Percentiles rank a stretch among this genome's conserved stretches.
Evolutionary conservation across 2,797 vertebrate genomes (phyloP).

Genomic region (Spea hammondii): DNA sequence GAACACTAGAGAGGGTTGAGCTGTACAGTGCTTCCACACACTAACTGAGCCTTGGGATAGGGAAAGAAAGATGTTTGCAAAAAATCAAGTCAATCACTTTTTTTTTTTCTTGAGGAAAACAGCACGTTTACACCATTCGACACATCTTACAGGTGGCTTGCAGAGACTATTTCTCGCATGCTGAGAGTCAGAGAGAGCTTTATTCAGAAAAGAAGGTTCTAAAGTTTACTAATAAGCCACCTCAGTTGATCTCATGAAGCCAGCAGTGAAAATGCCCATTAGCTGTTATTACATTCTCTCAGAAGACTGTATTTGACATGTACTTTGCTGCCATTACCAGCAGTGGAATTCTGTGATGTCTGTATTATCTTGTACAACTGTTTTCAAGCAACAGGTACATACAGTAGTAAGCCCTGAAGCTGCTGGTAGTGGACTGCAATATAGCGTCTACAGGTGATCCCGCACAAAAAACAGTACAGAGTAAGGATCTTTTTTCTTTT

Average conservation of each 20-base stretch:
- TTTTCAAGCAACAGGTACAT: not conserved
- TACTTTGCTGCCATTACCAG: not conserved
- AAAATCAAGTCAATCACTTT: not conserved
- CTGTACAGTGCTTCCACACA: not conserved
- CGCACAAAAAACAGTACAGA: too few species aligned
- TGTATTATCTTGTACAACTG: not conserved
- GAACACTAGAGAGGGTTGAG: too few species aligned
- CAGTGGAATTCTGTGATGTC: not conserved
- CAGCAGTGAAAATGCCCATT: not conserved
- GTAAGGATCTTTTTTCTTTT: too few species aligned
- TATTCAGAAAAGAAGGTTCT: not conserved
- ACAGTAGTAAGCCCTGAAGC: not conserved
- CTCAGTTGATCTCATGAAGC: not conserved
- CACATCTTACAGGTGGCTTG: not conserved
- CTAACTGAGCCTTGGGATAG: not conserved
- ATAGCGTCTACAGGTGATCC: too few species aligned
- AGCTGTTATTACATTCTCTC: not conserved
- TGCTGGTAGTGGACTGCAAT: not conserved
- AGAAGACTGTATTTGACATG: conserved; percentile 2
- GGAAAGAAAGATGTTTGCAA: not conserved
- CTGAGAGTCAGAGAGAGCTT: conserved; percentile 1
- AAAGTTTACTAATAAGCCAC: conserved; percentile 6
- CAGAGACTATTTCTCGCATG: not conserved
- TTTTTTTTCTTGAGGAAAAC: not conserved
- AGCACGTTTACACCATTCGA: not conserved